Evolutionary conservation across 2,113 vertebrate species (phyloP).

Genomic region (Porphyrio hochstetteri): DNA sequence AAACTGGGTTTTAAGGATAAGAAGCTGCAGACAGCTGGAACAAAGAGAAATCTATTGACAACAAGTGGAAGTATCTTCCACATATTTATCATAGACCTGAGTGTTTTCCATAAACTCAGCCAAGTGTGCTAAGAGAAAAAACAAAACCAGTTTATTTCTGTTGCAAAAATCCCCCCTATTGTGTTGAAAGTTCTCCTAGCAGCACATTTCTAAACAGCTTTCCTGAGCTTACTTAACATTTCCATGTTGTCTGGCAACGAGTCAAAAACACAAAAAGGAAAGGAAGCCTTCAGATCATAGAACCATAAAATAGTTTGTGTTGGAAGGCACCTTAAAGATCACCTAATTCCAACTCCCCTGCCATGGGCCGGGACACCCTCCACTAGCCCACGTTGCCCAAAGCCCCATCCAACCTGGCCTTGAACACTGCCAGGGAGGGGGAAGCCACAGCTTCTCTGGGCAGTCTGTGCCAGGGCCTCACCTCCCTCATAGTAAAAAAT

Average conservation of each 20-base stretch:
- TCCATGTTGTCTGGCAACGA: not conserved
- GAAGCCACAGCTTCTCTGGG: no score
- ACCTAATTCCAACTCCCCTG: no score
- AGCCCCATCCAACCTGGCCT: no score
- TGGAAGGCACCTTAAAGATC: no score
- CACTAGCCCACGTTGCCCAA: no score
- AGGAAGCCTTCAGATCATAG: not conserved
- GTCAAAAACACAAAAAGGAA: not conserved
- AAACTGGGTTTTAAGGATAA: not conserved
- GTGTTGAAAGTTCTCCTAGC: not conserved
- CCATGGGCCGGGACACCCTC: no score
- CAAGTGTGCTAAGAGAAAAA: no score
- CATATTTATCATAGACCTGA: not conserved
- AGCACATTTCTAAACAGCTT: not conserved
- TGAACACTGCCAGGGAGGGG: no score
- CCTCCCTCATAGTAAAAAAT: no score
- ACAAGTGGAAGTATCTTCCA: not conserved
- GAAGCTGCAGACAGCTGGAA: conserved; percentile 48
- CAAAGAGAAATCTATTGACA: conserved; percentile 33
- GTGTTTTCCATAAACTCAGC: not conserved
- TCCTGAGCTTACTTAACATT: conserved; percentile 1
- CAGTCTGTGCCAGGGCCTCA: no score
- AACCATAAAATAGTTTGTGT: no score
- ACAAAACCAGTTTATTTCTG: not conserved
- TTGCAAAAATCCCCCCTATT: not conserved